Percentiles rank a stretch among this genome's conserved stretches.
phyloP scores from a whole-genome alignment of 2,888 invertebrate species.

The Octonoba sinensis region DNA sequence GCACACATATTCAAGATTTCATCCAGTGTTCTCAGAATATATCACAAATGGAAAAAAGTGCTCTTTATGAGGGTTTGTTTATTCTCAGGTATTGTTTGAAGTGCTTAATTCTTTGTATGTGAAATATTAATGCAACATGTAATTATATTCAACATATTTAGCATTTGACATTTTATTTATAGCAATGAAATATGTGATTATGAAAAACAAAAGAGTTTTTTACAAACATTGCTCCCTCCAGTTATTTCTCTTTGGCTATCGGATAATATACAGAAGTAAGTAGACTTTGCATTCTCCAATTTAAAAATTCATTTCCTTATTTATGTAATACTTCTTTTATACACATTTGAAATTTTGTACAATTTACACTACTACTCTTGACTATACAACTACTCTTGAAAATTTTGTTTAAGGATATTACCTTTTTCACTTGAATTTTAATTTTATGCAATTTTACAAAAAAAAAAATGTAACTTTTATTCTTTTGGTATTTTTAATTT shows the following conservation, averaged over 20 bases:
- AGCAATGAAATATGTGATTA: constrained; percentile 86
- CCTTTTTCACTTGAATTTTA: too few species aligned
- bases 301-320: too few species aligned
- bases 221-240: constrained; percentile 80
- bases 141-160: neutral
- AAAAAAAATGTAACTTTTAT: too few species aligned
- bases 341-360: too few species aligned
- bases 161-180: constrained; percentile 54
- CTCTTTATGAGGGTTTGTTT: constrained; percentile 75
- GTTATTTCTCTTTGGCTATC: constrained; percentile 71
- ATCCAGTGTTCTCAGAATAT: constrained; percentile 78
- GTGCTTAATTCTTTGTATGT: neutral
- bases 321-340: too few species aligned
- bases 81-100: constrained; percentile 69
- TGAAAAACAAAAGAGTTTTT: constrained; percentile 76
- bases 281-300: too few species aligned
- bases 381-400: too few species aligned
- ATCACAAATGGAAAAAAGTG: constrained; percentile 85
- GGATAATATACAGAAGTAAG: constrained; percentile 70
- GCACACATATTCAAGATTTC: constrained; percentile 81
- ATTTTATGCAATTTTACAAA: too few species aligned
- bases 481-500: too few species aligned
- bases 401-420: too few species aligned
- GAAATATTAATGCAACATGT: neutral
- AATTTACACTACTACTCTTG: too few species aligned